These are phyloP conservation scores for Miltochrista miniata DNA, from an alignment of 2,888 invertebrate species.

Conservation along the genomic window DNA sequence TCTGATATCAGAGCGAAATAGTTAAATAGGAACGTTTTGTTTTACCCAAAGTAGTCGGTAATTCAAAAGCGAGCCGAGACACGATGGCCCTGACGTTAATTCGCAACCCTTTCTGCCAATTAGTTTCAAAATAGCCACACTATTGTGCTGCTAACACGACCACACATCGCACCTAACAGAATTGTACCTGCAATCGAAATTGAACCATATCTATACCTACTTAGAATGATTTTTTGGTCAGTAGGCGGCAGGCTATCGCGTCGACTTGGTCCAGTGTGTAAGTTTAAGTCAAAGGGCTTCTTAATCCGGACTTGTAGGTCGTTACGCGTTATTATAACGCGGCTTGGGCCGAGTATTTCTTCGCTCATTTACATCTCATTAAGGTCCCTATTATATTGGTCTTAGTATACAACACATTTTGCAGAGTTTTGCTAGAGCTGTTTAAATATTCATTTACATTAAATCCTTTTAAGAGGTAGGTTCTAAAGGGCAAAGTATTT, in stretches of 20 bases:
- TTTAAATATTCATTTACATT: background rate
- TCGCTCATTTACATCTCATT: conserved; percentile 84
- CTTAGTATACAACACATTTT: conserved; percentile 51
- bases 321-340: conserved; percentile 84
- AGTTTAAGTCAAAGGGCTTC: conserved; percentile 83
- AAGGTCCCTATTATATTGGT: conserved; percentile 76
- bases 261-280: conserved; percentile 65
- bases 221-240: conserved; percentile 44
- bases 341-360: conserved; percentile 76
- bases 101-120: conserved; percentile 84
- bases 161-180: conserved; percentile 70
- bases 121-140: conserved; percentile 82
- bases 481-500: background rate
- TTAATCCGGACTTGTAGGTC: conserved; percentile 84
- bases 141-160: conserved; percentile 74
- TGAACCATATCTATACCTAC: conserved; percentile 34
- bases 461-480: too few species aligned
- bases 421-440: conserved; percentile 44
- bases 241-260: conserved; percentile 44
- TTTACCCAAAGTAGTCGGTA: conserved; percentile 54
- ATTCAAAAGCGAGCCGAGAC: conserved; percentile 67
- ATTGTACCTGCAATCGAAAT: conserved; percentile 31
- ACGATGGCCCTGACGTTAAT: conserved; percentile 79
- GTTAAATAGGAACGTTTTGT: conserved; percentile 44
- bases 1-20: too few species aligned